Base-by-base conservation (phyloP, 2,113 vertebrate genomes). In the Urocitellus parryii region DNA sequence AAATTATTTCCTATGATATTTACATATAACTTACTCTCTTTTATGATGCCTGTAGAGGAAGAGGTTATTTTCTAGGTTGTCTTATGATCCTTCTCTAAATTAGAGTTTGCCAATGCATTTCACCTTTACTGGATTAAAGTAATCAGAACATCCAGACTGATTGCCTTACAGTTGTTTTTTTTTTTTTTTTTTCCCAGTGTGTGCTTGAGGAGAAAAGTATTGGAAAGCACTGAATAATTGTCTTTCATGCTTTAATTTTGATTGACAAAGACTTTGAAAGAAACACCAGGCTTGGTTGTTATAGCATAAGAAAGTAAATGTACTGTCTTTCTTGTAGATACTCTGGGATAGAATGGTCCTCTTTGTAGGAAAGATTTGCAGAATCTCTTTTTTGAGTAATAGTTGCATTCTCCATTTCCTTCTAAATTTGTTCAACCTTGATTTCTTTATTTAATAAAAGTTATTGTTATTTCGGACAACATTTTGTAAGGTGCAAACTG, bases 41-140 rank as follows among this genome's bases (percentile, higher is more conserved):
- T 96, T 58, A 25, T 83, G 53, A 68, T 58, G 5, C 34, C 56
- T 61, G 14, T 7, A 63, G 56, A 88, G 48, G 22, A 39, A 32
- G 18, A 81, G 37, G 70, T 96, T 90, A 86, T 78, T 96, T 95
- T 53, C 37, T 79, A 61, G n/a, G 17, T 83, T 79, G 45, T 61
- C 56, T 53, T 53, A 53, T 84, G 11, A 20, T 91, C n/a, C 34
- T 67, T 58, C 56, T 24, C 45, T 74, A 81, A 74, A 70, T 89
- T 63, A 96, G 79, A 78, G 61, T 17, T 87, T 81, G 67, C 67
- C 56, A 34, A 61, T 8, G 24, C 56, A 13, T 76, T 37, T 70
- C 29, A 42, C 58, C 48, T 34, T 88, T 37, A 83, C 48, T 70
- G 56, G 39, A 9, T 88, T 16, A 29, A 90, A 72, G 65, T 84